A percentile compares a stretch with the other conserved stretches of the same genome.
These are phyloP conservation scores for Hipposideros larvatus DNA, from an alignment of 2,797 vertebrate species.

Conservation along the genomic window DNA sequence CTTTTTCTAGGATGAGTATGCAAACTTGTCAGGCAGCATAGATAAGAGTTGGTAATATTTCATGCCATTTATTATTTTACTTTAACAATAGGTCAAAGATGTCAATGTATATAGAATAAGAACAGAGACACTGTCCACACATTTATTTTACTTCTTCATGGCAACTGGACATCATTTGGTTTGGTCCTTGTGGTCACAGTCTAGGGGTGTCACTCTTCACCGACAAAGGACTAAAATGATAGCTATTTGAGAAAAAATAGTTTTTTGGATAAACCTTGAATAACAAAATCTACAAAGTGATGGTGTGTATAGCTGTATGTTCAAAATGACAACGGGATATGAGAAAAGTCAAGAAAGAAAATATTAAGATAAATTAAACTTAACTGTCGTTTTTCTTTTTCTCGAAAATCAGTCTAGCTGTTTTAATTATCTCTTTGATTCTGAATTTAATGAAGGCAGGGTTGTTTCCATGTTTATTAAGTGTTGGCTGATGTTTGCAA, in stretches of 20 bases:
- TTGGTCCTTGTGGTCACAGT: neutral
- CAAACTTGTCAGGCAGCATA: too few species aligned
- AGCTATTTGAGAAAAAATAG: neutral
- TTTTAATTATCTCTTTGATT: neutral
- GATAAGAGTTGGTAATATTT: neutral
- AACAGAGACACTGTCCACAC: neutral
- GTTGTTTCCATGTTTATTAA: neutral
- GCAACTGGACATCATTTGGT: neutral
- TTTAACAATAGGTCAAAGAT: neutral
- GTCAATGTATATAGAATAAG: neutral
- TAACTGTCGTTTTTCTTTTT: neutral
- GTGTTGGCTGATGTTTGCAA: neutral
- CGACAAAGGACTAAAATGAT: neutral
- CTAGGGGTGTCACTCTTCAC: too few species aligned
- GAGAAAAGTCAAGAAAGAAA: conserved; percentile 22
- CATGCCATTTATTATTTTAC: neutral
- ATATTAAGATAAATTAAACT: neutral
- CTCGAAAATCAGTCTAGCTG: neutral
- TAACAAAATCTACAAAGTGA: neutral
- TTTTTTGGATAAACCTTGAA: neutral
- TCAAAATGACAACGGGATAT: neutral
- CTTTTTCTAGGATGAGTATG: too few species aligned
- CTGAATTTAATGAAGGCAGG: neutral
- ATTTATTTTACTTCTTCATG: neutral
- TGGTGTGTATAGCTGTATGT: neutral